Percentiles rank a stretch among this genome's conserved stretches.
Evolutionary conservation across 2,113 vertebrate genomes (phyloP).

Genomic region (Podarcis raffonei): DNA sequence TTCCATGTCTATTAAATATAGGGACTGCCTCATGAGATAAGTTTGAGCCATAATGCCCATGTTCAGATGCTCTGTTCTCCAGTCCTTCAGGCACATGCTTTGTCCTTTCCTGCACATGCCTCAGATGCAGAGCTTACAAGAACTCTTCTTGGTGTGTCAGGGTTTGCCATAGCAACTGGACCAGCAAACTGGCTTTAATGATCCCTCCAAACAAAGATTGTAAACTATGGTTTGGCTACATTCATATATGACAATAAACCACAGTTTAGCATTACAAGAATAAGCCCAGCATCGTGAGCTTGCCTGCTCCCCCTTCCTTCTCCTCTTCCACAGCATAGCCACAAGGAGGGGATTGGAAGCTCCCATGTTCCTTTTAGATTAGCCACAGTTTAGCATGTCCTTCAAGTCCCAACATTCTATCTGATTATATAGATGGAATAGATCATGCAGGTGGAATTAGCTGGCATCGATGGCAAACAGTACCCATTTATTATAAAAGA

Average conservation of each 20-base stretch:
- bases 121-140: neutral
- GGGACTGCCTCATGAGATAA: neutral
- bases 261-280: neutral
- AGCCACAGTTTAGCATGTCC: neutral
- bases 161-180: neutral
- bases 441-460: too few relatives aligned
- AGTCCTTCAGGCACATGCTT: neutral
- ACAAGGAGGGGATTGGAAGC: neutral
- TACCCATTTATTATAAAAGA: neutral
- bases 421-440: too few relatives aligned
- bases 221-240: neutral
- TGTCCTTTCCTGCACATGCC: neutral
- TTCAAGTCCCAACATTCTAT: neutral
- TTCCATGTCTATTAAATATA: neutral
- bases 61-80: neutral
- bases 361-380: neutral
- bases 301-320: too few relatives aligned
- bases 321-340: neutral
- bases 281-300: neutral
- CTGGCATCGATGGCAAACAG: neutral
- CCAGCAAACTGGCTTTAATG: neutral
- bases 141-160: neutral
- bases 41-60: neutral
- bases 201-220: neutral
- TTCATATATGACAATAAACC: neutral